phyloP scores from a whole-genome alignment of 2,797 vertebrate genomes.

The Trachurus trachurus region DNA sequence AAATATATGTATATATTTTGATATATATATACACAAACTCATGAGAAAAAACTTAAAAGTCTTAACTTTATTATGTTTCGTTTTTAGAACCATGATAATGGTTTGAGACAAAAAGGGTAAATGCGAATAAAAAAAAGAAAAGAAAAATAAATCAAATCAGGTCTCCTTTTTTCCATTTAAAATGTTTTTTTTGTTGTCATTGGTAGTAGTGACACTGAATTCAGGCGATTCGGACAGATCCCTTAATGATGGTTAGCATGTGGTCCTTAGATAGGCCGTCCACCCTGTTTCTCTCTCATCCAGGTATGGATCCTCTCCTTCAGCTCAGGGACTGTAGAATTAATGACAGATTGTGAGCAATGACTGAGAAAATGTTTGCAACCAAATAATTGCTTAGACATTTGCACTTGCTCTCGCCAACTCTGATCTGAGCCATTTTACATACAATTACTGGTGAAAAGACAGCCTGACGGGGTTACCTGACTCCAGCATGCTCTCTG shows the following conservation, averaged over 20 bases:
- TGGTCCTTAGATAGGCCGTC: conserved; percentile 79
- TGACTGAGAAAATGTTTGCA: not conserved
- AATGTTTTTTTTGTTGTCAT: conserved; percentile 59
- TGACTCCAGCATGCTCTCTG: conserved; percentile 98
- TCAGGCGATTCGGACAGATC: conserved; percentile 78
- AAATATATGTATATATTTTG: conserved; percentile 84
- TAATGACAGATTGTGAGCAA: conserved; percentile 35
- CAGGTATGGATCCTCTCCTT: conserved; percentile 97
- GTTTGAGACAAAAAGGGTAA: conserved; percentile 81
- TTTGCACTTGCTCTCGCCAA: not conserved
- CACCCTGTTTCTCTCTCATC: conserved; percentile 96
- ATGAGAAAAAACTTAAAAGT: conserved; percentile 86
- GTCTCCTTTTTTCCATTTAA: conserved; percentile 66
- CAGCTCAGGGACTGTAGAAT: conserved; percentile 93
- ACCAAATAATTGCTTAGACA: not conserved
- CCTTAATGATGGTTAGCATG: conserved; percentile 69
- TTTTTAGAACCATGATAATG: conserved; percentile 83
- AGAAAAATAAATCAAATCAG: conserved; percentile 71
- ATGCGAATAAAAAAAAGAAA: conserved; percentile 69
- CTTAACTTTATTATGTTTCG: conserved; percentile 88
- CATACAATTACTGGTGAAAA: not conserved
- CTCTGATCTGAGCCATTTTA: not conserved
- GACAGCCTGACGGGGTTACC: conserved; percentile 80
- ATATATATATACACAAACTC: conserved; percentile 85
- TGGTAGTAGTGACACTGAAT: conserved; percentile 75